phyloP scores from a whole-genome alignment of 2,888 invertebrate genomes.

The Luperina testacea region DNA sequence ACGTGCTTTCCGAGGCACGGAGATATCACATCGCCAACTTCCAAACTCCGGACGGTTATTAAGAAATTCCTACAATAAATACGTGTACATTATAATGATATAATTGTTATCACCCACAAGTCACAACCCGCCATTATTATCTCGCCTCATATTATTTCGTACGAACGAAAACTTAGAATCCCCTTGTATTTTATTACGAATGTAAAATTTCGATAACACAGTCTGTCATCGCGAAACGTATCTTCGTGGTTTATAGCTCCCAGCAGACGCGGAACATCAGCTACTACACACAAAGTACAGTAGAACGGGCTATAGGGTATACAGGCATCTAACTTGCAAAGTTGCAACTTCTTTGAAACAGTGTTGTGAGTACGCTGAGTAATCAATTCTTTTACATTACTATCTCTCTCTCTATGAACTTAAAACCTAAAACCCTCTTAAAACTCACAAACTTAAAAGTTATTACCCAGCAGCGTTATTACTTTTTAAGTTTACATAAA shows the following conservation, averaged over 20 bases:
- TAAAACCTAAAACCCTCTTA: background rate
- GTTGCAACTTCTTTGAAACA: background rate
- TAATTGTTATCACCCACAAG: background rate
- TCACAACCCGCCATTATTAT: conserved; percentile 27
- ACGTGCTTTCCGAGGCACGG: too few species aligned
- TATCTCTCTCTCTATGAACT: background rate
- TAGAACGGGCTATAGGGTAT: background rate
- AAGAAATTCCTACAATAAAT: too few species aligned
- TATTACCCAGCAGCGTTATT: background rate
- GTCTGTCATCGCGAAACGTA: conserved; percentile 67
- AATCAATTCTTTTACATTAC: background rate
- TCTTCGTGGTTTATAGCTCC: conserved; percentile 68
- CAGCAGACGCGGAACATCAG: conserved; percentile 51
- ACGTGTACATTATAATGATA: background rate
- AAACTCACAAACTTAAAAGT: background rate
- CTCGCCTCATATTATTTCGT: conserved; percentile 24
- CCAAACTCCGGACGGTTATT: too few species aligned
- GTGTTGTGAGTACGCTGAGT: background rate
- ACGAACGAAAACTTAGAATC: conserved; percentile 45
- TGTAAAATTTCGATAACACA: conserved; percentile 69
- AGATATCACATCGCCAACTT: too few species aligned
- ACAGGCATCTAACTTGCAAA: background rate
- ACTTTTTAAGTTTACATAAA: background rate
- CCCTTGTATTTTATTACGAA: conserved; percentile 66
- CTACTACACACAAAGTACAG: conserved; percentile 22